Evolutionary conservation across 92 coral and sea anemone genomes (phyloP).

Genomic region (Micromussa lordhowensis): DNA sequence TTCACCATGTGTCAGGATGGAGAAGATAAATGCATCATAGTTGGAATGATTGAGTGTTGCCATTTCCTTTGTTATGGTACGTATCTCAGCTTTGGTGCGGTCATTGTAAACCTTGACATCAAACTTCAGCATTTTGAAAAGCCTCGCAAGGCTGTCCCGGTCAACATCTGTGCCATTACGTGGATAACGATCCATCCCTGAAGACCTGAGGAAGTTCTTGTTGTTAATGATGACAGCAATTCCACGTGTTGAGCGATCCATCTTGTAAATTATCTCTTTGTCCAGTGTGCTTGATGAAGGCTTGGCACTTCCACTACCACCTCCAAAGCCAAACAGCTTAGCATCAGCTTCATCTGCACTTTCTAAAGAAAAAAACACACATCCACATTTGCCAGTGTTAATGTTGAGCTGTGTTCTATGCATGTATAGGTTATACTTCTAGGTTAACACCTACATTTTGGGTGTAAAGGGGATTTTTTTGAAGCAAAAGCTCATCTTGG

Average conservation of each 20-base stretch:
- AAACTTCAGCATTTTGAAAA: conserved; percentile 62
- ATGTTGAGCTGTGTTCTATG: background rate
- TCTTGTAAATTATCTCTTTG: conserved; percentile 60
- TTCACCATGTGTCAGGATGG: conserved; percentile 84
- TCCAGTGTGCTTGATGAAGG: conserved; percentile 44
- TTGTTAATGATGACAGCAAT: conserved; percentile 85
- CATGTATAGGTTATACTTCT: background rate
- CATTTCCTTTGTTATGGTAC: conserved; percentile 62
- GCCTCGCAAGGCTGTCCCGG: conserved; percentile 69
- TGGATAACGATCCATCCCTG: conserved; percentile 81
- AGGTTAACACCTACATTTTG: too few relatives aligned
- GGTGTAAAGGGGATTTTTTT: too few relatives aligned
- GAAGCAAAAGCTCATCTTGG: too few relatives aligned
- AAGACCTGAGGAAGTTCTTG: conserved; percentile 68
- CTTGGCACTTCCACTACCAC: conserved; percentile 6
- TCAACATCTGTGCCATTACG: conserved; percentile 90
- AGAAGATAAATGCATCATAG: conserved; percentile 74
- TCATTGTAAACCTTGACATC: conserved; percentile 67
- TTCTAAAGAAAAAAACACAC: conserved; percentile 1
- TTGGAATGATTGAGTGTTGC: conserved; percentile 58
- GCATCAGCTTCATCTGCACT: conserved; percentile 46
- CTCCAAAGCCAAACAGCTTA: conserved; percentile 22
- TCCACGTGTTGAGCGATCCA: conserved; percentile 73
- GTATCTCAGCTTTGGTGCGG: conserved; percentile 63
- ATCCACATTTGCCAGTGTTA: background rate